phyloP scores from a whole-genome alignment of 64 coral and sea anemone species.

The Montipora cactus region DNA sequence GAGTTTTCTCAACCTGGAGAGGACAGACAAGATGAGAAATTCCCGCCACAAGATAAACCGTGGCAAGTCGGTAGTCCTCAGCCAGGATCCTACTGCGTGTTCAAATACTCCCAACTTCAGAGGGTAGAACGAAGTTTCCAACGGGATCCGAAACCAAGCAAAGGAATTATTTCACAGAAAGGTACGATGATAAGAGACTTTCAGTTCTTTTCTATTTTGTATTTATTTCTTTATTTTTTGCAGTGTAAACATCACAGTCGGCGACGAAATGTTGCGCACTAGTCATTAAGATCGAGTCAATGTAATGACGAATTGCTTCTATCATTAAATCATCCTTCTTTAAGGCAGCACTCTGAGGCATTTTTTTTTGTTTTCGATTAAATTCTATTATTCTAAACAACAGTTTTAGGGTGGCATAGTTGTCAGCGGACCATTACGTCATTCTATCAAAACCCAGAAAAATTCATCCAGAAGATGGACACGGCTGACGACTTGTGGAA shows the following conservation, averaged over 20 bases:
- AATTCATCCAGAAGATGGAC: conserved; percentile 19
- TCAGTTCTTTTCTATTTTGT: too few relatives aligned
- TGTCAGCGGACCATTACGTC: not conserved
- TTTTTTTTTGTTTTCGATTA: too few relatives aligned
- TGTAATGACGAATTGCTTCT: too few relatives aligned
- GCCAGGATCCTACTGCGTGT: not conserved
- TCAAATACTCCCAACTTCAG: not conserved
- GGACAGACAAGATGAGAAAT: not conserved
- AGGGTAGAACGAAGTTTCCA: not conserved
- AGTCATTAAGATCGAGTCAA: too few relatives aligned
- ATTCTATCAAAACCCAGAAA: conserved; percentile 7
- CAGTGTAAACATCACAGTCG: too few relatives aligned
- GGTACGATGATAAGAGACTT: not conserved
- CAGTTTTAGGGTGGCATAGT: not conserved
- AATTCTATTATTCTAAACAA: too few relatives aligned
- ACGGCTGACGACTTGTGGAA: not conserved
- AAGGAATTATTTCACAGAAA: not conserved
- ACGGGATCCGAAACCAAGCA: not conserved
- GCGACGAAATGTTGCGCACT: too few relatives aligned
- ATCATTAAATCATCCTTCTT: too few relatives aligned
- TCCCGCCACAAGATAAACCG: not conserved
- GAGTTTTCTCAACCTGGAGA: not conserved
- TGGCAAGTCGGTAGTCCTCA: not conserved
- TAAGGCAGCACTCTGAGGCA: too few relatives aligned
- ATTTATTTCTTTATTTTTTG: too few relatives aligned